Evolutionary conservation across 2,888 invertebrate species (phyloP).

Genomic region (Achlya flavicornis): DNA sequence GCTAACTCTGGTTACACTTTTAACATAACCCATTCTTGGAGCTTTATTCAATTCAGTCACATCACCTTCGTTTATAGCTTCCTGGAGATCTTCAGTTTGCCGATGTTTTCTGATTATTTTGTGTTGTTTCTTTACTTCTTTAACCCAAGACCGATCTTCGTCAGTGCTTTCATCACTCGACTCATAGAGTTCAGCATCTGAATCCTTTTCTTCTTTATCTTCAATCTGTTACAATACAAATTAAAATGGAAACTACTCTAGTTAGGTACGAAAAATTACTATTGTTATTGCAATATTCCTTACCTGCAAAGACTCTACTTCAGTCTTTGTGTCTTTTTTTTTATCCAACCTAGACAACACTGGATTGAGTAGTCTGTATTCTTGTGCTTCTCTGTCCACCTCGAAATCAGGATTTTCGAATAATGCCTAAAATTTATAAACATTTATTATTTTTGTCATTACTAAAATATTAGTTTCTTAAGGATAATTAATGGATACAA

Average conservation of each 20-base stretch:
- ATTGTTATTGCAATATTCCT: conserved; percentile 19
- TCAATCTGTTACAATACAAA: conserved; percentile 43
- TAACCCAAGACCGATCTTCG: conserved; percentile 91
- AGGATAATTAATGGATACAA: not conserved
- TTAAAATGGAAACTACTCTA: not conserved
- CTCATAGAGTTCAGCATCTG: conserved; percentile 80
- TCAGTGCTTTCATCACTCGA: conserved; percentile 86
- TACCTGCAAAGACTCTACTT: conserved; percentile 80
- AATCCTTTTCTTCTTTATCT: conserved; percentile 70
- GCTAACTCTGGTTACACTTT: conserved; percentile 74
- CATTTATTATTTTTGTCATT: not conserved
- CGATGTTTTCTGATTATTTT: conserved; percentile 81
- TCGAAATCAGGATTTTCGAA: conserved; percentile 97
- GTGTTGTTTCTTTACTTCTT: conserved; percentile 91
- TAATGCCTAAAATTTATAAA: conserved; percentile 79
- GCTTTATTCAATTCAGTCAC: conserved; percentile 69
- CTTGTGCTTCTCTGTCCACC: conserved; percentile 93
- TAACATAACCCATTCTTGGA: conserved; percentile 79
- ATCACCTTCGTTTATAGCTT: conserved; percentile 42
- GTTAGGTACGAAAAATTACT: not conserved
- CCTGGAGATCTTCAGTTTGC: conserved; percentile 55
- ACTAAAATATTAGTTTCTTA: not conserved
- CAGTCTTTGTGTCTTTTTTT: conserved; percentile 84
- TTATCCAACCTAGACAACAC: conserved; percentile 93
- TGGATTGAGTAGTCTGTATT: conserved; percentile 94